Base-by-base conservation (phyloP, 2,113 vertebrate genomes). In the Lophius piscatorius region DNA sequence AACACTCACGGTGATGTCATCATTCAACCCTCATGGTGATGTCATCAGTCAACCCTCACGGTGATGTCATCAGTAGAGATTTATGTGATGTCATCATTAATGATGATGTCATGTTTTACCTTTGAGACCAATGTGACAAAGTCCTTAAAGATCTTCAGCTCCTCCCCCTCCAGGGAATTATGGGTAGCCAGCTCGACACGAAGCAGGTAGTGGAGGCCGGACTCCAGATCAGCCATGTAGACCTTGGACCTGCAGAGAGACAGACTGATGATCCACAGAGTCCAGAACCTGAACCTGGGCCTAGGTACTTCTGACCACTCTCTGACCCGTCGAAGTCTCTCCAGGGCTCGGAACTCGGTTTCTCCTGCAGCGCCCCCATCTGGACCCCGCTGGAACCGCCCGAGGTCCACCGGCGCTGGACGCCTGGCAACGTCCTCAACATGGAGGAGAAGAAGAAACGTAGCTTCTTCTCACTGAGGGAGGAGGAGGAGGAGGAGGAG, bases 201-300 rank as follows among this genome's bases (percentile, higher is more conserved):
- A 62, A 99, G 90, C 59, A 98, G 88, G 76, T 95, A 95, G 88
- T 99, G 95, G 44, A 99, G 91, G 1, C 92, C 94, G 0, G 97
- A 96, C 72, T 98, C 97, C 87, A 99, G 91, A 74, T 99, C 97
- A 0, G 93, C 93, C 10, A 87, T 86, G 87, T 98, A 96, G 36
- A 98, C 91, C 74, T 80, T 92, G 0, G 91, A 89, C 76, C 96
- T 98, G 86, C 50, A 22, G 26, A 47, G 0, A 5, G 11, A 11
- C 45, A 49, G 3, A 34, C 11, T 9, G 23, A 42, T 0, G 2
- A 11, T 3, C 14, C 29, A 9, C 31, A 1, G 20, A 31, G 33
- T 35, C 33, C 13, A 14, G 9, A 18, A 35, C 3, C 38, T 8
- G 17, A 40, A 17, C 38, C 2, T 7, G 7, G 17, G 1, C 10